phyloP scores from a whole-genome alignment of 2,113 vertebrate genomes.

The Terrapene triunguis region DNA sequence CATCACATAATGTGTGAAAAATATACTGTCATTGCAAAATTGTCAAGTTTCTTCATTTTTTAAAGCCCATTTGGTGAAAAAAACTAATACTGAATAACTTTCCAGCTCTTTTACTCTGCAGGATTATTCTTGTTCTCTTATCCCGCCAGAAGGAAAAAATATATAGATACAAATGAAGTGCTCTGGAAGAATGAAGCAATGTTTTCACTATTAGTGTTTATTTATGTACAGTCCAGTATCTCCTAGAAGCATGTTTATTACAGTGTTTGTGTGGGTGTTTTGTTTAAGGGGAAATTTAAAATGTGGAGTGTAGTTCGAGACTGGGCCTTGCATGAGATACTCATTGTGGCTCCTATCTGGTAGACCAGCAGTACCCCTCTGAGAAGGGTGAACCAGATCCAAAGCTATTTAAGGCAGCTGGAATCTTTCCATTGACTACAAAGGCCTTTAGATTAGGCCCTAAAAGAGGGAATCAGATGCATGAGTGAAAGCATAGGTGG shows the following conservation, averaged over 20 bases:
- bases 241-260: neutral
- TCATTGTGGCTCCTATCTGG: neutral
- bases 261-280: too few species aligned
- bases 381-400: neutral
- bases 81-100: neutral
- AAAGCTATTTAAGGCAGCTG: neutral
- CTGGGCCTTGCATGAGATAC: rapidly evolving
- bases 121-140: neutral
- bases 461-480: neutral
- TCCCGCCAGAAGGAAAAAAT: neutral
- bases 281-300: rapidly evolving
- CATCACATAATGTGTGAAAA: rapidly evolving
- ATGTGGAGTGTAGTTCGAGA: neutral
- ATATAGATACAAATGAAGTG: neutral
- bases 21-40: neutral
- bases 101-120: neutral
- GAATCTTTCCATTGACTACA: neutral
- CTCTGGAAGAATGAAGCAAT: rapidly evolving
- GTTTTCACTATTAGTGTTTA: neutral
- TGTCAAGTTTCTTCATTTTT: neutral
- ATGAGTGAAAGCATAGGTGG: rapidly evolving
- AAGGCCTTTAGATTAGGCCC: neutral
- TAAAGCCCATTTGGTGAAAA: neutral
- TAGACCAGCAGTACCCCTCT: rapidly evolving
- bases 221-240: neutral